Evolutionary conservation across 2,888 invertebrate genomes (phyloP), one percentile per base, ranked within the genome.

Genomic region (Unio pictorum): DNA sequence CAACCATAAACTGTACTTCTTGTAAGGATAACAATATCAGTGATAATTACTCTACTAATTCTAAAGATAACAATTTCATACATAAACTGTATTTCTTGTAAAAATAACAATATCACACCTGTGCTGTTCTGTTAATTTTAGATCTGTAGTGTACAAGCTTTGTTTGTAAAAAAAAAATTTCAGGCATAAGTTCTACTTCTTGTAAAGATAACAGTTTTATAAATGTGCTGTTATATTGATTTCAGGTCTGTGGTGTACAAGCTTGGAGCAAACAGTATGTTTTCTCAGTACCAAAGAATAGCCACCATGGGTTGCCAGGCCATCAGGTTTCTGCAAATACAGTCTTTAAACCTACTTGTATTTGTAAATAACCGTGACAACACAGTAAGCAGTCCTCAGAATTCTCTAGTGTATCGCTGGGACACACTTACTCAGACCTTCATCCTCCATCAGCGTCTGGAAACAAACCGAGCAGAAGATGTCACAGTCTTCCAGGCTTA

Each of bases 191-290:
- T 15, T 45, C 15, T 45, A 45, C 15, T 45, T 45, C 2, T 45
- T 45, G 11, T 45, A 45, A 45, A 11, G 45, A 3, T 15, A 45
- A 45, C 11, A 45, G 45, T 45, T 45, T 45, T 15, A 64, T 23
- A 15, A 11, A 64, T 34, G 26, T 2, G 11, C 18, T 63, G 63
- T 61, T 66, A 62, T 28, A 56, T 55, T 17, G 23, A 64, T 78
- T 79, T 11, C 82, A 89, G 89, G 64, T 88, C 88, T 15, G 74
- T 86, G 30, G 72, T 89, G 15, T 88, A 86, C 81, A 82, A 82
- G 63, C 69, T 86, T 69, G 84, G 80, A 57, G 62, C 75, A 7
- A 79, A 79, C 69, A 74, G 75, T 26, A 75, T 74, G 56, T 85
- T 89, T 63, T 78, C 82, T 11, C 79, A 86, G 57, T 85, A 88